These are phyloP conservation scores for Spodoptera littoralis DNA, from an alignment of 2,888 invertebrate species.

Conservation along the genomic window DNA sequence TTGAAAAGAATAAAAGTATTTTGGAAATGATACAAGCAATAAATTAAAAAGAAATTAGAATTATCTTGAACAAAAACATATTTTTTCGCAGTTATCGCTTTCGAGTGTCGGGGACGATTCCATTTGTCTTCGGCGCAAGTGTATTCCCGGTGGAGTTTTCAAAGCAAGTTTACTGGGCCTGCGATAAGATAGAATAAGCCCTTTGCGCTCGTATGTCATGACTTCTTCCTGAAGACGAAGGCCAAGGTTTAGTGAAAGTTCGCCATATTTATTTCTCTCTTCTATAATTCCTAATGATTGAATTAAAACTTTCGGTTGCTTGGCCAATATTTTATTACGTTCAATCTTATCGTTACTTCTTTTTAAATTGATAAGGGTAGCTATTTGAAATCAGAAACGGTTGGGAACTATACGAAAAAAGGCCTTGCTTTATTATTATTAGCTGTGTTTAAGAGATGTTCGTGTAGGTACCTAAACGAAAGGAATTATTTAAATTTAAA, in stretches of 20 bases:
- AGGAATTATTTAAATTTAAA: too few species aligned
- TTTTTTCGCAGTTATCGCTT: conserved; percentile 72
- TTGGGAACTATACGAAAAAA: too few species aligned
- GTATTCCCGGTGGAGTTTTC: conserved; percentile 79
- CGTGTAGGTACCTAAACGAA: too few species aligned
- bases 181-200: conserved; percentile 83
- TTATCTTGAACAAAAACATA: conserved; percentile 54
- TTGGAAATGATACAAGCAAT: conserved; percentile 26
- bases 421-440: too few species aligned
- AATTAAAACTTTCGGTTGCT: conserved; percentile 15
- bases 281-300: conserved; percentile 42
- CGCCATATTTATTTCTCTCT: conserved; percentile 52
- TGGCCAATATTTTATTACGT: conserved; percentile 4
- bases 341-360: conserved; percentile 7
- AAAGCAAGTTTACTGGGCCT: conserved; percentile 78
- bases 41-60: conserved; percentile 59
- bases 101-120: conserved; percentile 70
- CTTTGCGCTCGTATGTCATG: conserved; percentile 79
- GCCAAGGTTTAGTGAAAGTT: conserved; percentile 51
- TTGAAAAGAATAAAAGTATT: conserved; percentile 22
- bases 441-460: too few species aligned
- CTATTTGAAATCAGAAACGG: too few species aligned
- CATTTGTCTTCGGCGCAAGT: conserved; percentile 80
- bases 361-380: background rate
- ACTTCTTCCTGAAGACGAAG: conserved; percentile 68